Evolutionary conservation across 2,888 invertebrate genomes (phyloP).

Genomic region (Diaperis boleti): DNA sequence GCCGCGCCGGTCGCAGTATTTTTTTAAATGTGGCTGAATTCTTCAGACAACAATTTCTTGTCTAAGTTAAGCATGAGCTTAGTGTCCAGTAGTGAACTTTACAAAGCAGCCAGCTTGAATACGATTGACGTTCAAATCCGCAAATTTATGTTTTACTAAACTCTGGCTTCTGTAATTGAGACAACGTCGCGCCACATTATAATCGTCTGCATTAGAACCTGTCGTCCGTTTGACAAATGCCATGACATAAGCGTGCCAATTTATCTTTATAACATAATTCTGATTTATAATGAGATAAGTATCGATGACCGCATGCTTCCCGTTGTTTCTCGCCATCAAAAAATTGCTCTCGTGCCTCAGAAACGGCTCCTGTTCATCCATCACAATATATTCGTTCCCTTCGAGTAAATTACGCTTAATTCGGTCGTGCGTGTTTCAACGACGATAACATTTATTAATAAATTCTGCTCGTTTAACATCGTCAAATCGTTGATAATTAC

Average conservation of each 20-base stretch:
- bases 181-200: constrained; percentile 38
- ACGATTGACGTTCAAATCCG: constrained; percentile 13
- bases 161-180: constrained; percentile 34
- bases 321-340: constrained; percentile 58
- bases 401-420: constrained; percentile 39
- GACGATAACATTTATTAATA: constrained; percentile 31
- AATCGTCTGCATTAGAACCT: constrained; percentile 37
- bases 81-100: no score
- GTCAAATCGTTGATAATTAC: constrained; percentile 32
- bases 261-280: constrained; percentile 65
- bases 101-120: no score
- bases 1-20: no score
- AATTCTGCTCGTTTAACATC: constrained; percentile 31
- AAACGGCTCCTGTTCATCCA: constrained; percentile 46
- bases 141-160: constrained; percentile 17
- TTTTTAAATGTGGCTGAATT: no score
- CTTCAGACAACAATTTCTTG: no score
- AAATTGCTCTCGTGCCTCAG: constrained; percentile 59
- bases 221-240: constrained; percentile 47
- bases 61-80: no score
- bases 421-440: constrained; percentile 29
- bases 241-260: constrained; percentile 66
- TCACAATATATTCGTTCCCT: constrained; percentile 47
- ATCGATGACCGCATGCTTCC: constrained; percentile 64
- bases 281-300: constrained; percentile 64